Evolutionary conservation across 2,797 vertebrate species (phyloP), one percentile per base, ranked within the genome.

Genomic region (Silurus lanzhouensis): DNA sequence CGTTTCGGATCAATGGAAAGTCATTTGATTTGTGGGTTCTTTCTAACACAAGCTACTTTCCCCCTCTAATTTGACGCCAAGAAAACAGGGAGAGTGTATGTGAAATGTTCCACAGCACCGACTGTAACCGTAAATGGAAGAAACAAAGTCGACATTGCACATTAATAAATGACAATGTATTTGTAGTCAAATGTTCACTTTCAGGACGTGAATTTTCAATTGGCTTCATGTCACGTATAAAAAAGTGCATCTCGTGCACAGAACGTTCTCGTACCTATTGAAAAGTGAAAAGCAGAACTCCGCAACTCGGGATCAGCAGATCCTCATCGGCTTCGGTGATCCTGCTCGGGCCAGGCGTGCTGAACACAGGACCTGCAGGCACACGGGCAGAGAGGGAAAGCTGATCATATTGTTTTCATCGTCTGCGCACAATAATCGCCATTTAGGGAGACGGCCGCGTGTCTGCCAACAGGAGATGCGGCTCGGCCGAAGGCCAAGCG

Each of bases 261-360:
- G 48, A 25, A 46, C 20, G 3, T 48, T 48, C n/a, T 83, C 94
- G 92, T 96, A 96, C 94, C 95, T 95, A 93, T 85, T 86, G 83
- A 93, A 94, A 94, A 89, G 88, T 89, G 91, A 93, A 92, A 91
- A 92, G 91, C 89, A 87, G 88, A 91, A 92, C 86, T 91, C 92
- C 84, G 91, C 92, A 92, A 90, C 75, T 52, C 83, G 87, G 77
- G 90, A 89, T 95, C 90, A 95, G 92, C 81, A 89, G 91, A 92
- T 93, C 94, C 92, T 93, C 95, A 95, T 95, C 91, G 90, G 95
- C 92, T 93, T 93, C 76, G 91, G 84, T 90, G 91, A 90, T 91
- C 84, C 75, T 70, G 91, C 90, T 89, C 92, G 88, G 38, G 89
- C 90, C 92, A 88, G 91, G 90, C 90, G 92, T 91, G 90, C 91